These are phyloP conservation scores for Acanthosepion pharaonis DNA, from an alignment of 2,888 invertebrate species.

Conservation along the genomic window DNA sequence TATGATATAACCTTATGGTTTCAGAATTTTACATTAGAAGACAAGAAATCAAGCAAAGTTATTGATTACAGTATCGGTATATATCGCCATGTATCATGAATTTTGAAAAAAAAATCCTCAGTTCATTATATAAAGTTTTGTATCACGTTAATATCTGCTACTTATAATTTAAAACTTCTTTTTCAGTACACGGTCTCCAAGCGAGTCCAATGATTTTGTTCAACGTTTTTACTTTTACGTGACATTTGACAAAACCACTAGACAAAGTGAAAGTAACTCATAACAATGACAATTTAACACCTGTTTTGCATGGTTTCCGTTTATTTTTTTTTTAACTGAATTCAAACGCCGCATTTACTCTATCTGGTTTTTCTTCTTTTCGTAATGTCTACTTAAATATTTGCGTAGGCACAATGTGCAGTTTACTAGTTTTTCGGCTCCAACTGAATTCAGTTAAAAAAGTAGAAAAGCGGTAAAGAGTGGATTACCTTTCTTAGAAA, in stretches of 20 bases:
- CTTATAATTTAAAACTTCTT: not conserved
- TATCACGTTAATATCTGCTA: too few species aligned
- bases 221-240: not conserved
- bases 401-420: not conserved
- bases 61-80: too few species aligned
- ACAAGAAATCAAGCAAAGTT: too few species aligned
- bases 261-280: not conserved
- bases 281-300: not conserved
- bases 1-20: too few species aligned
- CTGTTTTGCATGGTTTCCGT: not conserved
- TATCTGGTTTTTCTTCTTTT: not conserved
- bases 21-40: too few species aligned
- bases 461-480: not conserved
- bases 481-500: conserved; percentile 8
- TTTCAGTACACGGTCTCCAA: not conserved
- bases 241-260: not conserved
- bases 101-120: too few species aligned
- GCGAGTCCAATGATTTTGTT: not conserved
- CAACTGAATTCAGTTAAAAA: not conserved
- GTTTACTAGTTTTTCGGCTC: not conserved
- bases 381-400: not conserved
- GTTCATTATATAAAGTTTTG: too few species aligned
- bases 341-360: not conserved
- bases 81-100: too few species aligned
- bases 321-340: not conserved